These are phyloP conservation scores for Jaculus jaculus DNA, from an alignment of 2,113 vertebrate species.

Conservation along the genomic window DNA sequence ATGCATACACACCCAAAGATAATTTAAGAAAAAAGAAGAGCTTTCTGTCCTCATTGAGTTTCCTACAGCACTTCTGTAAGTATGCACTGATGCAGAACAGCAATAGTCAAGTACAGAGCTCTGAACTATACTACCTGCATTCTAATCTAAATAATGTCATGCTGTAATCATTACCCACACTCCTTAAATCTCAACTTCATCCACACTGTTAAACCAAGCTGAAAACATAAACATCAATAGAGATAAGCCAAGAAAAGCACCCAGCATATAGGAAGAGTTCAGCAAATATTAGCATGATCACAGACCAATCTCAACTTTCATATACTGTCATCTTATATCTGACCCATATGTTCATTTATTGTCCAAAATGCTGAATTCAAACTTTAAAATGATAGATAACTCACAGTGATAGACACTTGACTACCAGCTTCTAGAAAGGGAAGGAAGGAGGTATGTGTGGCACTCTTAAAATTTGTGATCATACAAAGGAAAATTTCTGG, in stretches of 20 bases:
- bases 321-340: background rate
- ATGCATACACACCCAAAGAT: no score
- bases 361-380: background rate
- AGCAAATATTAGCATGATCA: background rate
- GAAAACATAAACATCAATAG: background rate
- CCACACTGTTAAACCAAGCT: slow-evolving; percentile 7
- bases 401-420: background rate
- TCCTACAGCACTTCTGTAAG: background rate
- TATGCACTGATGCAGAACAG: background rate
- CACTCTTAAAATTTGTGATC: background rate
- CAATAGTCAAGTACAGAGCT: background rate
- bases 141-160: background rate
- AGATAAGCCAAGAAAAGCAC: background rate
- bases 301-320: background rate
- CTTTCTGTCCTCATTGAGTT: background rate
- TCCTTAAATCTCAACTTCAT: slow-evolving; percentile 21
- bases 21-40: background rate
- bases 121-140: background rate
- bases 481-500: background rate
- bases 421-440: background rate
- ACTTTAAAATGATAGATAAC: background rate
- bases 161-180: background rate
- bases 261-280: background rate
- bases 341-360: background rate
- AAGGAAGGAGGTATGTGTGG: background rate